Evolutionary conservation across 2,797 vertebrate genomes (phyloP).

Genomic region (Eulemur coronatus): DNA sequence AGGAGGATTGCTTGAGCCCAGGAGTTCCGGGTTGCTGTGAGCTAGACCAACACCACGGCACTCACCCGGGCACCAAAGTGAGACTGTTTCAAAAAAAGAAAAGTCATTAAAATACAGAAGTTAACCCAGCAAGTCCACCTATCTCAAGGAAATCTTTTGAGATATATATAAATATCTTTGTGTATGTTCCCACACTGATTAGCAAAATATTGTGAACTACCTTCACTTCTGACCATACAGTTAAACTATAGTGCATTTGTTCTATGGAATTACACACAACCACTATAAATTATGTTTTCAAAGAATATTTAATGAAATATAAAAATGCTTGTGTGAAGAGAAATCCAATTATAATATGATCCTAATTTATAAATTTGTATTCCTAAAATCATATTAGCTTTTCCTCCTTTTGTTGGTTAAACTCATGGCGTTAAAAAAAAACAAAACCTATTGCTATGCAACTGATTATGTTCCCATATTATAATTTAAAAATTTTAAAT

Average conservation of each 20-base stretch:
- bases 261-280: not conserved
- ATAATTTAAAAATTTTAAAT: no score
- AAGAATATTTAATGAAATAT: not conserved
- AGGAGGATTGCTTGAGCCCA: no score
- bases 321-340: conserved; percentile 13
- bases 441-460: not conserved
- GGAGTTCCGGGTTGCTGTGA: no score
- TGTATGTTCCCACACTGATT: not conserved
- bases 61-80: no score
- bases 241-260: not conserved
- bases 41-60: no score
- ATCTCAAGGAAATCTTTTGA: not conserved
- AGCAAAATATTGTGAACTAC: not conserved
- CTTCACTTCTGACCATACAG: not conserved
- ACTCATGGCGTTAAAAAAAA: not conserved
- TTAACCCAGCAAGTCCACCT: not conserved
- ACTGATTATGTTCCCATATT: no score
- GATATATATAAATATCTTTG: not conserved
- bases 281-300: not conserved
- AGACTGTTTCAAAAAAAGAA: not conserved
- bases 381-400: not conserved
- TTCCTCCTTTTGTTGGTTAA: not conserved
- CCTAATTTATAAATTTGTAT: not conserved
- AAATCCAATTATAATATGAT: not conserved
- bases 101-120: not conserved